Evolutionary conservation across 2,888 invertebrate species (phyloP).

Genomic region (Hofmannophila pseudospretella): DNA sequence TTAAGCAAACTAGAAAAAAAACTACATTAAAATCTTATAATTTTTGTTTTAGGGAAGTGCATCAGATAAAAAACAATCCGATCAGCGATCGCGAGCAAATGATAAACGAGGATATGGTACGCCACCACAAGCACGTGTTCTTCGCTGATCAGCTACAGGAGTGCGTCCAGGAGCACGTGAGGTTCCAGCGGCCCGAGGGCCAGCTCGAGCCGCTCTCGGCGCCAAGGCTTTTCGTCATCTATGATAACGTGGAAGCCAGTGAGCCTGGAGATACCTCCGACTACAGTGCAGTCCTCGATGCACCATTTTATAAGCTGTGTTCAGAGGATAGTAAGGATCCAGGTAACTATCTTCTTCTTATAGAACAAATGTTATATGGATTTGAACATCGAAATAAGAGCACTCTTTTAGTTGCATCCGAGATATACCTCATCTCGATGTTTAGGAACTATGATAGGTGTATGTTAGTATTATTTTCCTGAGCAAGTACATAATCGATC

Average conservation of each 20-base stretch:
- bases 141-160: conserved; percentile 84
- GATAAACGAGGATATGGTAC: conserved; percentile 72
- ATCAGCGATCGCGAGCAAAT: conserved; percentile 64
- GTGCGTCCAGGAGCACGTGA: conserved; percentile 79
- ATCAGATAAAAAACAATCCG: conserved; percentile 66
- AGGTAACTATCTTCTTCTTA: too few species aligned
- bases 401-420: neutral
- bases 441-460: too few species aligned
- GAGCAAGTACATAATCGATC: too few species aligned
- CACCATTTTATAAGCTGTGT: conserved; percentile 80
- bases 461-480: too few species aligned
- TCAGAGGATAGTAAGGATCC: conserved; percentile 73
- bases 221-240: conserved; percentile 82
- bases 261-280: conserved; percentile 79
- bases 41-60: conserved; percentile 75
- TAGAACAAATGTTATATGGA: too few species aligned
- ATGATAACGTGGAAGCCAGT: conserved; percentile 85
- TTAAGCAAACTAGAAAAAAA: too few species aligned
- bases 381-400: too few species aligned
- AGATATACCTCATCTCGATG: too few species aligned
- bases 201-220: conserved; percentile 77
- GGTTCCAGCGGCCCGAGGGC: conserved; percentile 61
- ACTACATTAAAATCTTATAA: too few species aligned
- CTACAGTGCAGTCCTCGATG: conserved; percentile 78
- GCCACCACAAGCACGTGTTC: conserved; percentile 80